These are phyloP conservation scores for Deilephila porcellus DNA, from an alignment of 2,888 invertebrate species.

Conservation along the genomic window DNA sequence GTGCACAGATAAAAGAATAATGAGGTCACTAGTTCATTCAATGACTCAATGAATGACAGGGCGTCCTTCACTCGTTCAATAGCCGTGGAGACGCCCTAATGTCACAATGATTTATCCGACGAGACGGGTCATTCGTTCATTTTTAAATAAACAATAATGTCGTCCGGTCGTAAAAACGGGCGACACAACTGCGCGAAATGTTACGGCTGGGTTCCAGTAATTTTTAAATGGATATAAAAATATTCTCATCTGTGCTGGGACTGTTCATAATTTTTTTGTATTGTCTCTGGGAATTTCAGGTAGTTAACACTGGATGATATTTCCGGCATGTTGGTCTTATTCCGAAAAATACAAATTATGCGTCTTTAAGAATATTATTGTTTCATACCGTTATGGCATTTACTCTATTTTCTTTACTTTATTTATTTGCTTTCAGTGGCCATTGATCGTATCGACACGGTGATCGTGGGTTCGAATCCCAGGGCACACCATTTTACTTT, in stretches of 20 bases:
- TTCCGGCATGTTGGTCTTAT: no score
- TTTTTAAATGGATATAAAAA: neutral
- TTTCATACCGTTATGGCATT: no score
- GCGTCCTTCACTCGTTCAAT: constrained; percentile 36
- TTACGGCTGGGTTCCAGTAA: neutral
- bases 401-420: no score
- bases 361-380: no score
- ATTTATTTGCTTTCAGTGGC: no score
- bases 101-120: constrained; percentile 12
- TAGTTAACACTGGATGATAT: no score
- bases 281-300: neutral
- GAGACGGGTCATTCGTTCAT: constrained; percentile 21
- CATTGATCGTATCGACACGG: no score
- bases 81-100: constrained; percentile 31
- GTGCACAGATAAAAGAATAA: constrained; percentile 21
- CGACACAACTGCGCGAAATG: neutral
- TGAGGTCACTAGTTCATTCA: constrained; percentile 20
- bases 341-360: no score
- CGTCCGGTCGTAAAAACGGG: constrained; percentile 7
- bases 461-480: no score
- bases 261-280: neutral
- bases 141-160: constrained; percentile 19
- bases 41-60: constrained; percentile 30
- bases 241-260: neutral
- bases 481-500: no score